Conservation (phyloP, 2,888 invertebrate genomes). For the Melieria picta region DNA sequence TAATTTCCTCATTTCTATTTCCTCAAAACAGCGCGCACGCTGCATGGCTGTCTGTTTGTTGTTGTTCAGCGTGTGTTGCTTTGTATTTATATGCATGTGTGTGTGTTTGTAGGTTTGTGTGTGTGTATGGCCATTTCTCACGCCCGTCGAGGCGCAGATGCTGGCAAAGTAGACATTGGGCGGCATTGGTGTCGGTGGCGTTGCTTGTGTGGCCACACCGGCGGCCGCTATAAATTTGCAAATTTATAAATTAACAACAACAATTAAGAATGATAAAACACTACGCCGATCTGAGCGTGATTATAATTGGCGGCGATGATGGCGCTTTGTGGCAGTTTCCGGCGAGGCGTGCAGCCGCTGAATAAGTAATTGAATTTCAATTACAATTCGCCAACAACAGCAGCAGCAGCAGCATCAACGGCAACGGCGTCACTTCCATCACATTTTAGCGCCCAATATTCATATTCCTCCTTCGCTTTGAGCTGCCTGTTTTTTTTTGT, state of each 20-base stretch:
- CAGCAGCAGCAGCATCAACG: too few relatives aligned
- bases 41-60: not conserved
- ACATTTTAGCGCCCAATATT: too few relatives aligned
- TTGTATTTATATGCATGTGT: not conserved
- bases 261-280: not conserved
- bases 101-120: not conserved
- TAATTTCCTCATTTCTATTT: conserved; percentile 25
- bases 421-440: too few relatives aligned
- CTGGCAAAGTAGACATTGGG: too few relatives aligned
- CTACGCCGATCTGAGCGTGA: not conserved
- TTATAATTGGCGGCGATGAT: not conserved
- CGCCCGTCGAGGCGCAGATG: too few relatives aligned
- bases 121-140: not conserved
- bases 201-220: too few relatives aligned
- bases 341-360: not conserved
- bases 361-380: conserved; percentile 18
- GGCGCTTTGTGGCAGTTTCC: not conserved
- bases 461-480: too few relatives aligned
- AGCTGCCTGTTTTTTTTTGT: too few relatives aligned
- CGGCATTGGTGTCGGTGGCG: too few relatives aligned
- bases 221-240: too few relatives aligned
- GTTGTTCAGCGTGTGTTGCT: not conserved
- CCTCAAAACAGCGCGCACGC: not conserved
- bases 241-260: not conserved
- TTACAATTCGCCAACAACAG: not conserved